Base-by-base conservation (phyloP, 2,113 vertebrate species). In the Esox niger region DNA sequence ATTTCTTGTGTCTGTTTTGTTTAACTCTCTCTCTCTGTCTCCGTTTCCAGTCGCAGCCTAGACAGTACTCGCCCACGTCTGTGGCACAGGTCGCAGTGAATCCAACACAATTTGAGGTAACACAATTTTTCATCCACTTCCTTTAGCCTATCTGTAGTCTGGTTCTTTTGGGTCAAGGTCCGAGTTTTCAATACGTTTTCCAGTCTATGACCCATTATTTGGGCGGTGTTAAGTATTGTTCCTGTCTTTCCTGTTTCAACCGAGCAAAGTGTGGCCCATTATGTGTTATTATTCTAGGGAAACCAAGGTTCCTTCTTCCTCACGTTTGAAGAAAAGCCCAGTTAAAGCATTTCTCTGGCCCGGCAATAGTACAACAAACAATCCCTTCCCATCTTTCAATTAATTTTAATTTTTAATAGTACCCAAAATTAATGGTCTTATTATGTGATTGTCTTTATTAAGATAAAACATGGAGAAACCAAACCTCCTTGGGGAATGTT, bases 71-170 rank as follows among this genome's bases (percentile, higher is more conserved):
- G 57, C 76, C 89, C 69, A 86, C 81, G 68, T 66, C 83, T 29
- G 69, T 82, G 60, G 76, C 86, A 64, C 86, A 86, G 81, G 88
- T 74, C 69, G 80, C 79, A 0, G 70, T 43, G 68, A 91, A 86
- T 69, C 82, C 88, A 61, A 76, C 90, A 49, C 76, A 88, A 76
- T 80, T 79, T n/a, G 88, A 92, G 91, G 91, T 92, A 90, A 25
- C 56, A 31, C 32, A 25, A n/a, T 33, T 25, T 60, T 54, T 46
- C 69, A 9, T 46, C n/a, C 20, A 8, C 56, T 62, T 63, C 62
- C 54, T 3, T 0, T 11, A n/a, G 21, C 59, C 66, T 9, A 65
- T 1, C 23, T 33, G 35, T 43, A 13, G 52, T 54, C 11, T 23
- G 26, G n/a, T 52, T 63, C 25, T 47, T 43, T 69, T 52, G 46